These are phyloP conservation scores for Apeltes quadracus DNA, from an alignment of 2,113 vertebrate species.

Conservation along the genomic window DNA sequence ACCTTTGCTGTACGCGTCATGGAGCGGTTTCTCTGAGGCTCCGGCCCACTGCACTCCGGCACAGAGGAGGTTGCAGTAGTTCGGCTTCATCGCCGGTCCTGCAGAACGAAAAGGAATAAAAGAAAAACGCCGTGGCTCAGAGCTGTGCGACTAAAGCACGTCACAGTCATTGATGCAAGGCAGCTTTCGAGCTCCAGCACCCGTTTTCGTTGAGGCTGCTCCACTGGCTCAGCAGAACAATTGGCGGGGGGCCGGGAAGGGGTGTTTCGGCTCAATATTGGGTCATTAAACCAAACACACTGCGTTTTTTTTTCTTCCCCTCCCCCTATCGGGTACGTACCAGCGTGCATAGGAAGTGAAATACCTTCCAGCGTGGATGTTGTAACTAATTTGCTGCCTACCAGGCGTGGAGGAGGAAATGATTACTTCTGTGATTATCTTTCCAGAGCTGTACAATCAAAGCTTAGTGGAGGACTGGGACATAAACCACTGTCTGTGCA, in stretches of 20 bases:
- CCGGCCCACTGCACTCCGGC: slow-evolving; percentile 1
- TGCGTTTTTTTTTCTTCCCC: background rate
- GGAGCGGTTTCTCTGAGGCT: slow-evolving; percentile 3
- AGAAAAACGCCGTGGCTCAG: background rate
- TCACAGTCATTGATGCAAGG: no score
- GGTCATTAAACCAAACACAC: slow-evolving; percentile 15
- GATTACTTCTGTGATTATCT: slow-evolving; percentile 31
- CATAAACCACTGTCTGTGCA: slow-evolving; percentile 23
- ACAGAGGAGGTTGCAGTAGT: background rate
- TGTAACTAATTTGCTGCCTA: slow-evolving; percentile 24
- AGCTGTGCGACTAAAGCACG: background rate
- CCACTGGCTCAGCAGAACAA: background rate
- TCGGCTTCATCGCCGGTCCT: slow-evolving; percentile 33
- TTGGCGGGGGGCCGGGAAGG: background rate
- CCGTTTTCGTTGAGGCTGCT: slow-evolving; percentile 24
- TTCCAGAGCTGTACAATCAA: slow-evolving; percentile 31
- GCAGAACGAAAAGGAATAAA: slow-evolving; percentile 23
- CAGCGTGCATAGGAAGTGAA: slow-evolving; percentile 2
- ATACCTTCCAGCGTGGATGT: background rate
- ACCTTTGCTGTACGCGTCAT: slow-evolving; percentile 38
- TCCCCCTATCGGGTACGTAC: slow-evolving; percentile 1
- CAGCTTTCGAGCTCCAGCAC: background rate
- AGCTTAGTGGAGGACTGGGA: slow-evolving; percentile 27
- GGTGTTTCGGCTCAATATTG: background rate
- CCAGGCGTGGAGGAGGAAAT: slow-evolving; percentile 13